phyloP scores from a whole-genome alignment of 2,888 invertebrate genomes.

The Nomada ferruginata region DNA sequence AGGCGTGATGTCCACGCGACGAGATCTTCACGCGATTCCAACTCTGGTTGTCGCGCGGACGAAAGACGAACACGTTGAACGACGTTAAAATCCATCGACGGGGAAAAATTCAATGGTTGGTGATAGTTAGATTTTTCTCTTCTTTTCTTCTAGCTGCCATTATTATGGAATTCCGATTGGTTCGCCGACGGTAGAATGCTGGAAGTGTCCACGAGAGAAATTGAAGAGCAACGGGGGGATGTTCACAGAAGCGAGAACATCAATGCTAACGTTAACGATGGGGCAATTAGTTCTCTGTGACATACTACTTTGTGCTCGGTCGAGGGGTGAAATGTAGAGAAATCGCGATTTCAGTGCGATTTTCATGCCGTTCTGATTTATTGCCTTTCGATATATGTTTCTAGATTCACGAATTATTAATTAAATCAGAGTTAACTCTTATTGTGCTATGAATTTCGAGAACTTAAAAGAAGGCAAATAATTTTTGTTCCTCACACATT shows the following conservation, averaged over 20 bases:
- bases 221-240: neutral
- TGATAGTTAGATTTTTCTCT: too few relatives aligned
- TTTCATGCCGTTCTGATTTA: neutral
- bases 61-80: constrained; percentile 3
- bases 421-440: too few relatives aligned
- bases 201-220: constrained; percentile 2
- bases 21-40: constrained; percentile 55
- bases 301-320: neutral
- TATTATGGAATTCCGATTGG: neutral
- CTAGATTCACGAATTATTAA: too few relatives aligned
- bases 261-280: neutral
- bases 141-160: neutral
- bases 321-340: neutral
- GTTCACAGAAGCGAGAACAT: neutral
- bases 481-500: too few relatives aligned
- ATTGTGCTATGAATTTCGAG: too few relatives aligned
- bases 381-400: too few relatives aligned
- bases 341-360: neutral
- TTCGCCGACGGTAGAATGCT: neutral
- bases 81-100: neutral
- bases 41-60: constrained; percentile 13
- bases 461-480: too few relatives aligned
- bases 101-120: neutral
- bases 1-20: constrained; percentile 26
- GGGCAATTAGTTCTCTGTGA: neutral